Base-by-base conservation (phyloP, 2,797 vertebrate genomes). In the Eidolon dupreanum region DNA sequence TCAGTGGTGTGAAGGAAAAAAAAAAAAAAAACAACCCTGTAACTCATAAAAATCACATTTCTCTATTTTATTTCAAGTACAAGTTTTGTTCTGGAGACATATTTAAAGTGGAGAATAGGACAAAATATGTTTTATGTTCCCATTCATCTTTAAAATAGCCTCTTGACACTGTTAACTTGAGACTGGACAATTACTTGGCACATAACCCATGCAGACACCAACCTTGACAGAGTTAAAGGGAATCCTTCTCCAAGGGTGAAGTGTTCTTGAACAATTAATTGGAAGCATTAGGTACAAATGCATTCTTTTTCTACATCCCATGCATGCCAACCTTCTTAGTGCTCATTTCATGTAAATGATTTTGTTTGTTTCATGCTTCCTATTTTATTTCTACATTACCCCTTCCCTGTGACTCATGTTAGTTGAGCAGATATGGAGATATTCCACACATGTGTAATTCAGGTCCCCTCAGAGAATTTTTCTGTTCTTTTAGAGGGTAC, bases 161-260 rank as follows among this genome's bases (percentile, higher is more conserved):
- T 92, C 51, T 68, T 19, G 59, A 95, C 53, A 57, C 36, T 85
- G 79, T 82, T 93, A 98, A 92, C 92, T 96, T 96, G 96, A 5
- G 70, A 95, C 61, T 0, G 81, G 95, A 94, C 96, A 97, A 91
- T 97, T 96, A 96, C 88, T 98, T 98, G 97, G 95, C 93, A 97
- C 73, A 84, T 91, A 97, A 98, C 92, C 90, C 43, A 10, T 55
- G 84, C 86, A 97, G 93, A 88, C 91, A 91, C 55, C 20, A 95
- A 96, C 97, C 94, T 93, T 93, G 71, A 96, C 89, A 95, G 94
- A 97, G 97, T 96, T 94, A 97, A 95, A 91, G 90, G 96, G 36
- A 97, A 61, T 16, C 1, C 88, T 77, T 92, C 31, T 97, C 65
- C 90, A 97, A 96, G 97, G 95, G 79, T 97, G 89, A 87, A 7